Conservation (phyloP, 2,797 vertebrate genomes). For the Carcharodon carcharias region DNA sequence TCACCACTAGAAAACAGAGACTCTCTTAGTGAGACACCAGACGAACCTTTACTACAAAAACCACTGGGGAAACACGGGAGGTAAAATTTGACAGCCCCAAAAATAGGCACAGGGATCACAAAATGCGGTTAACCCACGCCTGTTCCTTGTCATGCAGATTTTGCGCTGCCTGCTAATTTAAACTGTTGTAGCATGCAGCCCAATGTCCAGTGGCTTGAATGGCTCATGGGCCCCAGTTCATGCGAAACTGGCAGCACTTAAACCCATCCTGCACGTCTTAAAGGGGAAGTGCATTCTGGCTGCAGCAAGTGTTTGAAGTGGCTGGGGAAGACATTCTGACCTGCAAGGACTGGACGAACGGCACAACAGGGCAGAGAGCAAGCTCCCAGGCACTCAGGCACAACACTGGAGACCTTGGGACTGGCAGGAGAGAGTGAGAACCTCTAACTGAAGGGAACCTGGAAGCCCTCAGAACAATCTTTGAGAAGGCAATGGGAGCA, state of each 20-base stretch:
- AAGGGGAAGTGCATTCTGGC: neutral
- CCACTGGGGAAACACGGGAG: neutral
- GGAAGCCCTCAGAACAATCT: neutral
- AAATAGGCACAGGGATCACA: neutral
- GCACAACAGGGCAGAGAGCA: neutral
- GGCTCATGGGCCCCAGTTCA: neutral
- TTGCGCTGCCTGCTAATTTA: neutral
- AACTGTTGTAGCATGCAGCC: neutral
- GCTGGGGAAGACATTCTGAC: neutral
- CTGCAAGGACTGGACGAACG: neutral
- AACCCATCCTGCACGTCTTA: neutral
- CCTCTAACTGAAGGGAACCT: neutral
- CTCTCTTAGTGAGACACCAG: too few relatives aligned
- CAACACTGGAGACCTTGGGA: neutral
- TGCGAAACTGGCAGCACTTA: neutral
- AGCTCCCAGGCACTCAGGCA: too few relatives aligned
- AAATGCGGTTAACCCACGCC: neutral
- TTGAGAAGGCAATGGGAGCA: neutral
- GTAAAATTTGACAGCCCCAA: neutral
- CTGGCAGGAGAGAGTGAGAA: neutral
- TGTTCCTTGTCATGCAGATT: neutral
- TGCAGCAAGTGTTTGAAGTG: neutral
- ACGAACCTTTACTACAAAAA: neutral
- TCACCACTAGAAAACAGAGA: constrained; percentile 3
- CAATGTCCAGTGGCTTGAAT: neutral